Conservation (phyloP, 2,113 vertebrate genomes). For the Centropus unirufus region DNA sequence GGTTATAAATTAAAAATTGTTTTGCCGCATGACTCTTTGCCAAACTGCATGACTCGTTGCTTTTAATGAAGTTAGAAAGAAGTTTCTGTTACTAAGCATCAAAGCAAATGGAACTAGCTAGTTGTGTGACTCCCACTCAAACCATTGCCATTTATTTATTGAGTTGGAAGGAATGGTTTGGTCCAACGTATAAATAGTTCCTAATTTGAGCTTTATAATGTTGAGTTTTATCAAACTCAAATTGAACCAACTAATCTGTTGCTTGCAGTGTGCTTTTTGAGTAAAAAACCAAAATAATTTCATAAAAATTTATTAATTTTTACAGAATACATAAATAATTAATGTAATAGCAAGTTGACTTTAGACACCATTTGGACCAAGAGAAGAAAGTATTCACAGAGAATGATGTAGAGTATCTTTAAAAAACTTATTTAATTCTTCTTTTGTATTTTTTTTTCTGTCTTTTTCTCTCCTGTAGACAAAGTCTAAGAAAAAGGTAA, state of each 20-base stretch:
- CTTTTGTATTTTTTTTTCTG: background rate
- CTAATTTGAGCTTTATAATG: background rate
- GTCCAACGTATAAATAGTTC: background rate
- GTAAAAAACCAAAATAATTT: background rate
- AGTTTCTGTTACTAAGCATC: background rate
- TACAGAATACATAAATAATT: background rate
- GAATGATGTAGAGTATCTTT: background rate
- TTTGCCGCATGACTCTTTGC: background rate
- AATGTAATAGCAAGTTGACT: background rate
- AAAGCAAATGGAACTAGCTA: background rate
- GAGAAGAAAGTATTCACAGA: background rate
- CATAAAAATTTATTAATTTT: background rate
- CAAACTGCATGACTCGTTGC: background rate
- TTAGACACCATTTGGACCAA: background rate
- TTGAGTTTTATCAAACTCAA: background rate
- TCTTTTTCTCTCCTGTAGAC: background rate
- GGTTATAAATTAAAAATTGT: background rate
- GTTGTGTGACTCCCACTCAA: background rate
- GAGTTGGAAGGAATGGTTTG: background rate
- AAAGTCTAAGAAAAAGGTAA: background rate
- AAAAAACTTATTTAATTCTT: background rate
- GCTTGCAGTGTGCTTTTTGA: background rate
- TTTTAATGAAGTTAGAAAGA: background rate
- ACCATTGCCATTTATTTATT: background rate
- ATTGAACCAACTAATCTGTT: background rate